phyloP scores from a whole-genome alignment of 1,140 invertebrate species.

The Tetragonula clypearis region DNA sequence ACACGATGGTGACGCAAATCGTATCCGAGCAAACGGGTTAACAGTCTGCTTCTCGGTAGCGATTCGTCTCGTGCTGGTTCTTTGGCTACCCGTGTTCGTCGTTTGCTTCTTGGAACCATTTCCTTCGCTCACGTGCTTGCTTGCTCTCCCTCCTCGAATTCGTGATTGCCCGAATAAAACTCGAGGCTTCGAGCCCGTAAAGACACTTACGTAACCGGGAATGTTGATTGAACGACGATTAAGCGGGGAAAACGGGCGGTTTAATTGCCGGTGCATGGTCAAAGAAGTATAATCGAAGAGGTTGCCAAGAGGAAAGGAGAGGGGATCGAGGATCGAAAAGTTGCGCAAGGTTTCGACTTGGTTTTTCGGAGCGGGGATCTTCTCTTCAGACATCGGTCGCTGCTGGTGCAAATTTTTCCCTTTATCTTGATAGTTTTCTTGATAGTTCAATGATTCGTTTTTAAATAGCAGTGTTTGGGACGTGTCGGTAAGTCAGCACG shows the following conservation, averaged over 20 bases:
- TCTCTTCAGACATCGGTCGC: not conserved
- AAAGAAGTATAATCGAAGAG: not conserved
- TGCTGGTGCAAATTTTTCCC: too few relatives aligned
- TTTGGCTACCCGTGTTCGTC: constrained; percentile 39
- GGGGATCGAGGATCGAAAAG: not conserved
- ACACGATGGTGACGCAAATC: constrained; percentile 53
- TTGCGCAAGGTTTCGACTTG: not conserved
- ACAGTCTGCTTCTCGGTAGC: constrained; percentile 50
- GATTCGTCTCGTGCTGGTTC: constrained; percentile 44
- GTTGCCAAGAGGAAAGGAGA: not conserved
- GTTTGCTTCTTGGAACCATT: constrained; percentile 49
- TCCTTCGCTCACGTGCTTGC: not conserved
- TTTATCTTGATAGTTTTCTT: too few relatives aligned
- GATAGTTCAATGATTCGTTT: too few relatives aligned
- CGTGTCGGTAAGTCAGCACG: too few relatives aligned
- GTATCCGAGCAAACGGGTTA: constrained; percentile 38
- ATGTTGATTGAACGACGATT: constrained; percentile 1
- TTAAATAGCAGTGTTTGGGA: too few relatives aligned
- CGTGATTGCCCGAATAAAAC: constrained; percentile 23
- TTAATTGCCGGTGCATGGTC: not conserved
- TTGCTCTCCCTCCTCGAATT: not conserved
- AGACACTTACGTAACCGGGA: constrained; percentile 26
- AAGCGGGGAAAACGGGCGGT: not conserved
- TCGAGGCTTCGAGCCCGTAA: not conserved
- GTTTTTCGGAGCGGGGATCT: not conserved